phyloP scores from a whole-genome alignment of 2,888 invertebrate species.

The Pseudeuparius sepicola region DNA sequence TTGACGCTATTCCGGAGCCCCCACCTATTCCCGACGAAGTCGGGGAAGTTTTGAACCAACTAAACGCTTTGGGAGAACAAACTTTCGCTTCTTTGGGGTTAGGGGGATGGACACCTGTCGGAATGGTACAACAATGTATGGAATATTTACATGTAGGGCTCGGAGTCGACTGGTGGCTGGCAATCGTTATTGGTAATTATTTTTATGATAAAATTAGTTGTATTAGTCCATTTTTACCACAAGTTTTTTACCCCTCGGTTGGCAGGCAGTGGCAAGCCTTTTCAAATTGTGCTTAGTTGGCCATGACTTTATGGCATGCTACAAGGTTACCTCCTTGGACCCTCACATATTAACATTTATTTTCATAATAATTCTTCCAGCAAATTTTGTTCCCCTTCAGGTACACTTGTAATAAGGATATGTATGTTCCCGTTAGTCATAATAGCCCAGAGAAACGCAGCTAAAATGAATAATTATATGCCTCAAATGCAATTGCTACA shows the following conservation, averaged over 20 bases:
- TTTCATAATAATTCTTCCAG: no score
- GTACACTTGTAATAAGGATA: constrained; percentile 67
- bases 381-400: constrained; percentile 36
- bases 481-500: constrained; percentile 80
- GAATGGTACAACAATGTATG: constrained; percentile 67
- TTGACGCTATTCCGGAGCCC: constrained; percentile 27
- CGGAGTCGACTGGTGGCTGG: constrained; percentile 90
- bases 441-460: constrained; percentile 67
- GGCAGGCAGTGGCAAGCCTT: no score
- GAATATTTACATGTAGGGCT: constrained; percentile 73
- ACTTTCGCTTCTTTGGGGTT: constrained; percentile 73
- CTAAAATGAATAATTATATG: constrained; percentile 72
- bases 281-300: no score
- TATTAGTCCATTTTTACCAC: no score
- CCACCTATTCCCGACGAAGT: constrained; percentile 34
- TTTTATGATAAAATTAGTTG: no score
- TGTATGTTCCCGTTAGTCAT: constrained; percentile 80
- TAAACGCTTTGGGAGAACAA: constrained; percentile 55
- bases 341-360: no score
- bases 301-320: no score
- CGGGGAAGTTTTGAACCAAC: constrained; percentile 28
- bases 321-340: no score
- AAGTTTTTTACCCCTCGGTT: no score
- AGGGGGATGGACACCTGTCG: constrained; percentile 74
- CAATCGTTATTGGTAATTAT: constrained; percentile 60